Evolutionary conservation across 1,140 invertebrate genomes (phyloP).

Genomic region (Caenorhabditis inopinata): DNA sequence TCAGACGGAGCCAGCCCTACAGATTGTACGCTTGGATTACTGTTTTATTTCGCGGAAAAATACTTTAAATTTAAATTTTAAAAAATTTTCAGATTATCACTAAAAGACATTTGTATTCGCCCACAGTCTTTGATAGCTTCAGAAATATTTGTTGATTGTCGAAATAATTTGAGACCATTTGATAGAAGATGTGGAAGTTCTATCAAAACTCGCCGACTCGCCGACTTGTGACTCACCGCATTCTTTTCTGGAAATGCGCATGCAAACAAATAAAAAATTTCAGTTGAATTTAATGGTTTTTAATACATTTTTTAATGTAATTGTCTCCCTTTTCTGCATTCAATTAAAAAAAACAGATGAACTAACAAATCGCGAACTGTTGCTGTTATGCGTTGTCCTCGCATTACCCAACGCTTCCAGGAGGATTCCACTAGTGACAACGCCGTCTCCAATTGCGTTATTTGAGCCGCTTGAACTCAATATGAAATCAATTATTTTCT

Average conservation of each 20-base stretch:
- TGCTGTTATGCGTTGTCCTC: conserved; percentile 76
- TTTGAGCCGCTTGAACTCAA: conserved; percentile 48
- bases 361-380: conserved; percentile 80
- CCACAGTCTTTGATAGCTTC: neutral
- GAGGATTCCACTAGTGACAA: conserved; percentile 54
- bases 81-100: no score
- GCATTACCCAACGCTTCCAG: conserved; percentile 77
- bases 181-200: conserved; percentile 96
- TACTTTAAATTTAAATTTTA: no score
- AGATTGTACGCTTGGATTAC: no score
- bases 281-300: no score
- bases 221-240: no score
- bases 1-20: no score
- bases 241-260: no score
- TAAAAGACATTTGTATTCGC: neutral
- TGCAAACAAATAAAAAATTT: no score
- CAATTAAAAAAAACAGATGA: neutral
- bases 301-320: no score
- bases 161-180: conserved; percentile 72
- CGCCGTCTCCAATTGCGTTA: neutral
- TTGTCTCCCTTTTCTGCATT: neutral
- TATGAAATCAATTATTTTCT: conserved; percentile 77
- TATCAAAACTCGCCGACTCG: no score
- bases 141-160: conserved; percentile 35
- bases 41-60: no score